Base-by-base conservation (phyloP, 2,113 vertebrate genomes). In the Orcinus orca region DNA sequence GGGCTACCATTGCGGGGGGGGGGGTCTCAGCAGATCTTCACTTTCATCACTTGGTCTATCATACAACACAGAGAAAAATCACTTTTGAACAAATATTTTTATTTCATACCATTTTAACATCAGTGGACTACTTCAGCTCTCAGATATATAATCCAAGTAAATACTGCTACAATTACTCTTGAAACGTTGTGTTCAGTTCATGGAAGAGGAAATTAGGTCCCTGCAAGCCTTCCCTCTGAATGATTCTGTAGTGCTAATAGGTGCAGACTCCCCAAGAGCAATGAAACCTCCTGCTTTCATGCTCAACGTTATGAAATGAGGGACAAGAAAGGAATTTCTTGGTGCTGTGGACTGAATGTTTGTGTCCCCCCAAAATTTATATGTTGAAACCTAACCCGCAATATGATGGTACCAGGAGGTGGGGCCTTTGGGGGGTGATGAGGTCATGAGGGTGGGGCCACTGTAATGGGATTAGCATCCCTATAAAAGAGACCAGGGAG, bases 11-110 rank as follows among this genome's bases (percentile, higher is more conserved):
- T 25, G 36, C 13, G 31, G 7, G 38, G 0, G 4, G 50, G 18
- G 11, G 13, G 0, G 4, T 15, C 25, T 50, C 29, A 13, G 1
- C 2, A 15, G 18, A 1, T 29, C 36, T 55, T 77, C 33, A 15
- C n/a, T 18, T 20, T 38, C 7, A 4, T 4, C 20, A 15, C 6
- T 55, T 18, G 8, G 5, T 53, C 50, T 53, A 17, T 53, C 15
- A 53, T 53, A 53, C 50, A 17, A 17, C 50, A 53, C 50, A 17
- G 25, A 38, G 65, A 62, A 26, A 73, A 65, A 41, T 25, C 7
- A 10, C 26, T 20, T 58, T 58, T 4, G 41, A n/a, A 21, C 17
- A 58, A 55, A 65, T 53, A 47, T 71, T 53, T 11, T 17, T 29
- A 33, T 58, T 31, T 26, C 11, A 47, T 20, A 21, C 6, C 20